These are phyloP conservation scores for Lepidurus couesii DNA, from an alignment of 1,140 invertebrate genomes.

Conservation along the genomic window DNA sequence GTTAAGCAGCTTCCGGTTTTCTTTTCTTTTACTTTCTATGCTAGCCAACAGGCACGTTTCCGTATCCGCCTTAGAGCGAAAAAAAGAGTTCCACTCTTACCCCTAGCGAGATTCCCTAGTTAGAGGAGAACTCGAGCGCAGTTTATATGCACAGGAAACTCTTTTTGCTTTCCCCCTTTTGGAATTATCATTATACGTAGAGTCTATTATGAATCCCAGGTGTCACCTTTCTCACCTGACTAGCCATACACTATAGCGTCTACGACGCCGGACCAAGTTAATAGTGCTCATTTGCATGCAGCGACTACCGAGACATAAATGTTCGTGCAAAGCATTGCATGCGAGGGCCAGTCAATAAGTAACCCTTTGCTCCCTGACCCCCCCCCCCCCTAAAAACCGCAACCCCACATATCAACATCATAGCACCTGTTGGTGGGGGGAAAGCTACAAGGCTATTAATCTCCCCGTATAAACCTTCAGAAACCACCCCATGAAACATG, in stretches of 20 bases:
- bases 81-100: neutral
- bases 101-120: neutral
- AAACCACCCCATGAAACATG: slow-evolving; percentile 16
- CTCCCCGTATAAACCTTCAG: neutral
- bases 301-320: neutral
- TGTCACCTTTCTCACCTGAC: slow-evolving; percentile 14
- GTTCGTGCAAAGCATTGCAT: slow-evolving; percentile 7
- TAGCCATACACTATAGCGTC: neutral
- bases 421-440: slow-evolving; percentile 1
- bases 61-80: neutral
- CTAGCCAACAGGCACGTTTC: neutral
- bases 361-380: neutral
- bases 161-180: neutral
- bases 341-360: slow-evolving; percentile 8
- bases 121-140: neutral
- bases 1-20: neutral
- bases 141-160: neutral
- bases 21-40: neutral
- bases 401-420: neutral
- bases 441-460: neutral
- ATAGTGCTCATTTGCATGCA: neutral
- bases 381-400: neutral
- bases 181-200: neutral
- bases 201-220: neutral
- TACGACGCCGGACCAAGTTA: neutral